Base-by-base conservation (phyloP, 2,113 vertebrate genomes). In the Rhinoptilus africanus region DNA sequence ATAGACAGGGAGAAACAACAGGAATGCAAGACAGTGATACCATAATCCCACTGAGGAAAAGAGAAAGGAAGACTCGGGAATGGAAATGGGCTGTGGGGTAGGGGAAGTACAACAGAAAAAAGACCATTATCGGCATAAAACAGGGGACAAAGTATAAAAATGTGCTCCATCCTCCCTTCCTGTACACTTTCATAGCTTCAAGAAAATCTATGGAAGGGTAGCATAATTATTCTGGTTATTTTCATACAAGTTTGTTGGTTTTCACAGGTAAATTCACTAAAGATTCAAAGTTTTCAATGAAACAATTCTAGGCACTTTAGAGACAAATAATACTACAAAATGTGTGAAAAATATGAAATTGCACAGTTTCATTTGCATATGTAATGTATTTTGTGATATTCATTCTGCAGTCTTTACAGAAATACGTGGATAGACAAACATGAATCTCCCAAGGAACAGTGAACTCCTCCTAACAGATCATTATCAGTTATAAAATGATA, bases 1-100 rank as follows among this genome's bases (percentile, higher is more conserved):
- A 79, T 13, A 98, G 85, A 92, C 82, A 96, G 75, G 91, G 97
- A 98, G 92, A 98, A 96, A 98, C 85, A 97, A 96, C 12, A 92
- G 97, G 92, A 97, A 96, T 27, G 53, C 97, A 92, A 98, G 85
- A 96, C 50, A 98, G 85, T 97, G 94, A 96, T 32, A 94, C 56
- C 57, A 96, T 75, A 75, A 76, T 91, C 45, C 63, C 79, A 95
- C 53, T 50, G 23, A 78, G 86, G 91, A 93, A 93, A 96, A 50
- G 19, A 95, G 63, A 76, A 93, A 71, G 83, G 56, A 82, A 48
- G 74, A 86, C 57, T 79, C 50, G n/a, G 88, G 77, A 86, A 85
- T 26, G 39, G 76, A 93, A 89, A 62, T 21, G 32, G 74, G 51
- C 18, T 78, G 50, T 66, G 32, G 85, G 43, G 28, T 21, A 85